phyloP scores from a whole-genome alignment of 1,140 invertebrate species.

The Drosophila ohnishii region DNA sequence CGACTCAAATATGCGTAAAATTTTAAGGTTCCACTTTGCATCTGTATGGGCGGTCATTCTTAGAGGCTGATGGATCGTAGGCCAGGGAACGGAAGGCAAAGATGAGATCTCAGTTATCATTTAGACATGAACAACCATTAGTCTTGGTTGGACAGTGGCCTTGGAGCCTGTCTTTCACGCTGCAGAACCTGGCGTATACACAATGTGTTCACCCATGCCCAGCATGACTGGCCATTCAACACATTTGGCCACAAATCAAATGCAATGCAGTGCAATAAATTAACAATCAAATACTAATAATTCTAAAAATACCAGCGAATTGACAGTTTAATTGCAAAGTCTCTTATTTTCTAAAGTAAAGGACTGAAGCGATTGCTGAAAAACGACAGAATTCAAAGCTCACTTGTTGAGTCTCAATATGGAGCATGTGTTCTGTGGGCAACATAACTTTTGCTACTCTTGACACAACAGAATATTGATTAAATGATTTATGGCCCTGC shows the following conservation, averaged over 20 bases:
- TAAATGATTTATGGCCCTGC: constrained; percentile 70
- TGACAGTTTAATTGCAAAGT: constrained; percentile 74
- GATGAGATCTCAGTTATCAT: constrained; percentile 3
- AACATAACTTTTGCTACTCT: constrained; percentile 59
- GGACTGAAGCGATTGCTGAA: constrained; percentile 9
- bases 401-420: constrained; percentile 51
- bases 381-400: constrained; percentile 18
- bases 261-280: constrained; percentile 66
- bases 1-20: constrained; percentile 56
- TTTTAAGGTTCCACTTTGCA: constrained; percentile 28
- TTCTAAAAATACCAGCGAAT: constrained; percentile 58
- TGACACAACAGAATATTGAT: constrained; percentile 79
- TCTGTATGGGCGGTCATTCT: constrained; percentile 30
- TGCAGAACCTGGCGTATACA: constrained; percentile 40
- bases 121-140: constrained; percentile 9
- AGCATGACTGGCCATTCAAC: constrained; percentile 42
- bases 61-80: constrained; percentile 15
- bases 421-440: constrained; percentile 69
- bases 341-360: constrained; percentile 15
- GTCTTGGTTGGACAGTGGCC: constrained; percentile 25
- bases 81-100: not conserved
- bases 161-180: constrained; percentile 27
- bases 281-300: constrained; percentile 78
- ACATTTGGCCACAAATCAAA: constrained; percentile 50
- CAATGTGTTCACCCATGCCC: constrained; percentile 20